These are phyloP conservation scores for Mus caroli DNA, from an alignment of 2,797 vertebrate genomes.

Conservation along the genomic window DNA sequence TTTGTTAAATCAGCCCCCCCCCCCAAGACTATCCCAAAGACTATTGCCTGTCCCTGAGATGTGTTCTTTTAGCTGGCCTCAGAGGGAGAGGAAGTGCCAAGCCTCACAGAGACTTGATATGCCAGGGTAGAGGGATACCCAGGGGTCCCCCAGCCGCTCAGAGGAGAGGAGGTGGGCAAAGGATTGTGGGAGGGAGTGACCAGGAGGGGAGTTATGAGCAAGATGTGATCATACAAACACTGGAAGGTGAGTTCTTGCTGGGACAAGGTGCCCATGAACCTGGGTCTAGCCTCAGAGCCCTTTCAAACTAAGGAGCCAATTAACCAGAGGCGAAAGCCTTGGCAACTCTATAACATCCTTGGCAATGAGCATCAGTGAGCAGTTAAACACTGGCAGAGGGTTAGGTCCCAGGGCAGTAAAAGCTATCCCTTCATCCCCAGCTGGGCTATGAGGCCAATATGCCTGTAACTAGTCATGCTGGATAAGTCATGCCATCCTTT, in stretches of 20 bases:
- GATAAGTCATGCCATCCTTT: background rate
- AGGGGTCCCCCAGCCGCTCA: background rate
- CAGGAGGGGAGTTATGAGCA: background rate
- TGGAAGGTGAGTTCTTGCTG: background rate
- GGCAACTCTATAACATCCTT: background rate
- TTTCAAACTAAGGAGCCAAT: background rate
- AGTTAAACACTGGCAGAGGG: background rate
- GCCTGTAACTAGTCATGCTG: background rate
- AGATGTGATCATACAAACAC: background rate
- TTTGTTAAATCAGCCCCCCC: too few relatives aligned
- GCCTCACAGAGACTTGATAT: background rate
- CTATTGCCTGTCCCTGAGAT: background rate
- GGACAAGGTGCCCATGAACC: background rate
- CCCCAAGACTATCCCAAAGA: background rate
- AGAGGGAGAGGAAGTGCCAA: background rate
- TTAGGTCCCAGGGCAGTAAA: accelerated
- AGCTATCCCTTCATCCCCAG: background rate
- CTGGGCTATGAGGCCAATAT: background rate
- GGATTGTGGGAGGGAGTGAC: background rate
- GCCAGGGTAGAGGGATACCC: background rate
- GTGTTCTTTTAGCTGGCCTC: background rate
- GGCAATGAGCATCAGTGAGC: background rate
- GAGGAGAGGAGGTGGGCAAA: background rate
- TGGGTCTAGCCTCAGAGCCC: constrained; percentile 10
- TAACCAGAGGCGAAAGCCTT: background rate